Evolutionary conservation across 2,797 vertebrate genomes (phyloP), one percentile per base, ranked within the genome.

Genomic region (Takifugu ocellatus): DNA sequence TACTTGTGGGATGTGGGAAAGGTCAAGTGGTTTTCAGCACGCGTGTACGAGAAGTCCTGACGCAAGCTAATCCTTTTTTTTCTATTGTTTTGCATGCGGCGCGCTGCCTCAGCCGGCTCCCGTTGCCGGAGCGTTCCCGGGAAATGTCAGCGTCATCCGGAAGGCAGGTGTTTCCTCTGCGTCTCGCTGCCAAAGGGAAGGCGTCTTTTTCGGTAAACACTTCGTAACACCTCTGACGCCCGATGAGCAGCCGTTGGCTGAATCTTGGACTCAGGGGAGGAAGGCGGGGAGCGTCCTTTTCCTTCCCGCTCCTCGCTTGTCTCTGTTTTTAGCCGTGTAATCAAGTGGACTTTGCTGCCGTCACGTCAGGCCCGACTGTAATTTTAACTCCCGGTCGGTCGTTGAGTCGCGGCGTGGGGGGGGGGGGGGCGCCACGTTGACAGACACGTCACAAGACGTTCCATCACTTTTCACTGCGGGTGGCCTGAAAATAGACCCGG

Each of bases 1-100:
- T 74, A 75, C 77, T 84, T 70, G 70, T 66, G 53, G 49, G 66
- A 84, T 72, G 75, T 59, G 68, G 79, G 61, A 74, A 87, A 11
- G 84, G 87, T 92, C 89, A 91, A 92, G 78, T 82, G 74, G 72
- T 88, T 79, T 83, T 90, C 80, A 84, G 66, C 77, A 87, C 81
- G 84, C 43, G 76, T 74, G 15, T 68, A 47, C 51, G 70, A 84
- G 82, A 92, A 91, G 81, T 85, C 56, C 72, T 85, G 70, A 79
- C 84, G 89, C 87, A 46, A 88, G 87, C 82, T 87, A 91, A 90
- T 90, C 91, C 91, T 91, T 90, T 57, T 70, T 71, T 82, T 79
- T 84, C 2, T 49, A 27, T 2, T 16, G 4, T 80, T 56, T 89
- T 73, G 77, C 81, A 88, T 84, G 63, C 29, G 29, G 16, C 59